These are phyloP conservation scores for Rattus norvegicus DNA, from an alignment of 2,113 vertebrate species.

Conservation along the genomic window DNA sequence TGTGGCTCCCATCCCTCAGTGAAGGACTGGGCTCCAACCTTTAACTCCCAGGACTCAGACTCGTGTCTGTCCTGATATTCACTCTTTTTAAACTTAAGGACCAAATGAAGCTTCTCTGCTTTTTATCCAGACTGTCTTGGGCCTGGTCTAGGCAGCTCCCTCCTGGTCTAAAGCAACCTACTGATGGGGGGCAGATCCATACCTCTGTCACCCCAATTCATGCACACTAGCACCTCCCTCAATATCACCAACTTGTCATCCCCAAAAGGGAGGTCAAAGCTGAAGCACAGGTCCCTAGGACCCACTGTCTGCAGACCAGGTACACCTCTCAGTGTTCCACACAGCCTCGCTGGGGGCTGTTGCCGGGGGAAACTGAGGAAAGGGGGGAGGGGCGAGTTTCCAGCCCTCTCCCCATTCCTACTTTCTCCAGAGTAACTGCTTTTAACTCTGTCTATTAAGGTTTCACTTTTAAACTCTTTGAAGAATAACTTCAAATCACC, in stretches of 20 bases:
- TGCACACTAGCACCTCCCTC: neutral
- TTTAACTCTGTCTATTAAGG: slow-evolving; percentile 54
- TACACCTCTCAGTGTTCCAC: neutral
- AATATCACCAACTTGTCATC: neutral
- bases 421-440: slow-evolving; percentile 35
- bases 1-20: neutral
- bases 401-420: neutral
- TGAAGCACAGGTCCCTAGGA: slow-evolving; percentile 75
- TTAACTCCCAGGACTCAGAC: neutral
- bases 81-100: slow-evolving; percentile 70
- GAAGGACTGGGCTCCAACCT: neutral
- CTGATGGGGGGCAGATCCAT: neutral
- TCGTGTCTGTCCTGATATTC: neutral
- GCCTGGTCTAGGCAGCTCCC: neutral
- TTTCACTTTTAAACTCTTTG: slow-evolving; percentile 62
- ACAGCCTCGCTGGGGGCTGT: slow-evolving; percentile 25
- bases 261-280: slow-evolving; percentile 42
- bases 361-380: neutral
- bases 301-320: slow-evolving; percentile 46
- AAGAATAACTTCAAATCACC: slow-evolving; percentile 65
- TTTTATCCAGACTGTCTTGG: neutral
- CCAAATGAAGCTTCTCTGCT: slow-evolving; percentile 53
- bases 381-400: neutral
- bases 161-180: neutral
- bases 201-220: neutral